phyloP scores from a whole-genome alignment of 2,888 invertebrate species.

The Eristalis tenax region DNA sequence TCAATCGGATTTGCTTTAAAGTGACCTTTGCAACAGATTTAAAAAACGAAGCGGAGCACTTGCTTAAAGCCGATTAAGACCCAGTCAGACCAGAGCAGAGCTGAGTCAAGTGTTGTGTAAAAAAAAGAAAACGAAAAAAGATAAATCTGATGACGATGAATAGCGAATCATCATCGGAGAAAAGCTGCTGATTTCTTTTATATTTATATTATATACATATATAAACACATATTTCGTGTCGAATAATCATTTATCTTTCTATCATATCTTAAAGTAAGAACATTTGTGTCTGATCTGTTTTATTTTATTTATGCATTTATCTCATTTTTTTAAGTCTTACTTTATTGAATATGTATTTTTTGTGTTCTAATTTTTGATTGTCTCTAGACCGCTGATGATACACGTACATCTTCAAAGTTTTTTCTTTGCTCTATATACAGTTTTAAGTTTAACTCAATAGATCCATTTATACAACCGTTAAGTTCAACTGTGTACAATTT shows the following conservation, averaged over 20 bases:
- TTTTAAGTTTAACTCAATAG: conserved; percentile 41
- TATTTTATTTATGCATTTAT: conserved; percentile 59
- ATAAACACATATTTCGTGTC: conserved; percentile 9
- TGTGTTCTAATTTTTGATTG: conserved; percentile 12
- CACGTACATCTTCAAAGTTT: neutral
- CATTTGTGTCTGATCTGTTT: neutral
- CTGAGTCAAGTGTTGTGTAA: conserved; percentile 19
- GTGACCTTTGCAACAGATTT: conserved; percentile 75
- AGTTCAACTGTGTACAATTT: conserved; percentile 30
- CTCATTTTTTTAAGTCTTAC: conserved; percentile 37
- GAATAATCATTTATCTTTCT: conserved; percentile 38
- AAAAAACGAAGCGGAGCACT: conserved; percentile 45
- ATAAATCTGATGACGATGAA: conserved; percentile 6
- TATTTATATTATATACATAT: neutral
- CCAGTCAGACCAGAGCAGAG: neutral
- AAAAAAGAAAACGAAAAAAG: neutral
- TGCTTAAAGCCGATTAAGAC: conserved; percentile 55
- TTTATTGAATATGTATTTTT: conserved; percentile 6
- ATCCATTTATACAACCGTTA: conserved; percentile 27
- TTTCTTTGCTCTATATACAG: conserved; percentile 14
- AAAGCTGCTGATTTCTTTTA: conserved; percentile 26
- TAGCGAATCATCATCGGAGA: conserved; percentile 29
- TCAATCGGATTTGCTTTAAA: conserved; percentile 92
- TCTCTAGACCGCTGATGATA: neutral
- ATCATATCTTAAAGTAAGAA: conserved; percentile 23